Percentiles rank a stretch among this genome's conserved stretches.
These are phyloP conservation scores for Cacatua alba DNA, from an alignment of 2,113 vertebrate genomes.

Conservation along the genomic window DNA sequence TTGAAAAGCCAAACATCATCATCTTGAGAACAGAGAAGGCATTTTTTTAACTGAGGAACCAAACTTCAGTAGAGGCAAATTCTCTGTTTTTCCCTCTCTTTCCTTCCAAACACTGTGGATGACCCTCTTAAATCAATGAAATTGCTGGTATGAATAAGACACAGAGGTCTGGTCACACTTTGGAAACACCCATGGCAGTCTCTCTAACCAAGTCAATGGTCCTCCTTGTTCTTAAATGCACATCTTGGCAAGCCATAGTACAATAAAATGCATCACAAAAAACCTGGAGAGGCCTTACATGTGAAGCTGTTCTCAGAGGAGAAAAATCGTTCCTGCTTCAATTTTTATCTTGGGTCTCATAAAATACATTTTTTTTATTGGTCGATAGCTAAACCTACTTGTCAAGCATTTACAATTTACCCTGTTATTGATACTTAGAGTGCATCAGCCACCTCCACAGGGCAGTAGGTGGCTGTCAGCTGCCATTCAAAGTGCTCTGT, in stretches of 20 bases:
- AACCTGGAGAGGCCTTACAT: background rate
- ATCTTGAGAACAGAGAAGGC: background rate
- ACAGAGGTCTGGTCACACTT: background rate
- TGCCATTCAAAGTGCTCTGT: background rate
- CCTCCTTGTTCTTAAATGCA: background rate
- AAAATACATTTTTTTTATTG: background rate
- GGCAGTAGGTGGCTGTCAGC: background rate
- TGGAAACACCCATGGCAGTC: background rate
- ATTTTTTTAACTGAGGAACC: background rate
- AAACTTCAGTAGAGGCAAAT: background rate
- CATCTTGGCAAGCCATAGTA: background rate
- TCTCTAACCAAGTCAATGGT: background rate
- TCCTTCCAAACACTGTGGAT: background rate
- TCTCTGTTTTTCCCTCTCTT: background rate
- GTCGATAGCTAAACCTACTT: background rate
- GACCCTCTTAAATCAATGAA: background rate
- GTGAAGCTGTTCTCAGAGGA: background rate
- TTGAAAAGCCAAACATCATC: background rate
- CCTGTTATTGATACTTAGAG: background rate
- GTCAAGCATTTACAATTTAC: background rate
- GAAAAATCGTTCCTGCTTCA: background rate
- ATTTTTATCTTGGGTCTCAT: fast-evolving
- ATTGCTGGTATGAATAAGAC: background rate
- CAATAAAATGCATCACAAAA: background rate
- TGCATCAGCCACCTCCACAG: background rate